phyloP scores from a whole-genome alignment of 2,888 invertebrate species.

The Hyalella azteca region DNA sequence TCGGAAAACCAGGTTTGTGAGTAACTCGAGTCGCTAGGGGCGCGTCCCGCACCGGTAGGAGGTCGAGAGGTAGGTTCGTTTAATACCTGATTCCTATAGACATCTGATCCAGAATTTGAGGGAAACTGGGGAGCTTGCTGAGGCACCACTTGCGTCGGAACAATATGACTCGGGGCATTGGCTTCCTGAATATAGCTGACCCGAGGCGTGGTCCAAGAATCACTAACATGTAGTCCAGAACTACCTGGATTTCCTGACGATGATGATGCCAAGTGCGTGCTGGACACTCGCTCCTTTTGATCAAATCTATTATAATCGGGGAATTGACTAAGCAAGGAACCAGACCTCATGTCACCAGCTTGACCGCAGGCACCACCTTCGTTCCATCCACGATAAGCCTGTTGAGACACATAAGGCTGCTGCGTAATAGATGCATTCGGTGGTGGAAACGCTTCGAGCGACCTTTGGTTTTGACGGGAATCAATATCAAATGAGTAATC shows the following conservation, averaged over 20 bases:
- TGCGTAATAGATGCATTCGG: too few species aligned
- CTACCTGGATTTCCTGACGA: neutral
- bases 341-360: too few species aligned
- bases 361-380: too few species aligned
- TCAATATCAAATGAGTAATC: too few species aligned
- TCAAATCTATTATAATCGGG: too few species aligned
- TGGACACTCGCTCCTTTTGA: too few species aligned
- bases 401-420: too few species aligned
- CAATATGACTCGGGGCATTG: neutral
- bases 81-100: neutral
- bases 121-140: neutral
- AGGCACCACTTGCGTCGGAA: neutral
- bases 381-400: too few species aligned
- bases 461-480: too few species aligned
- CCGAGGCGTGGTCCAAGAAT: neutral
- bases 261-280: too few species aligned
- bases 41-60: neutral
- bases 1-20: conserved; percentile 11
- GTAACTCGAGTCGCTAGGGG: neutral
- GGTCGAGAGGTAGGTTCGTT: neutral
- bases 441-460: too few species aligned
- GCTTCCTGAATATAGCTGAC: neutral
- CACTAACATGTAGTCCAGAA: neutral
- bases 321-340: too few species aligned
- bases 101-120: neutral